Percentiles rank a stretch among this genome's conserved stretches.
Evolutionary conservation across 2,113 vertebrate species (phyloP).

Genomic region (Apistogramma diplotaenia): DNA sequence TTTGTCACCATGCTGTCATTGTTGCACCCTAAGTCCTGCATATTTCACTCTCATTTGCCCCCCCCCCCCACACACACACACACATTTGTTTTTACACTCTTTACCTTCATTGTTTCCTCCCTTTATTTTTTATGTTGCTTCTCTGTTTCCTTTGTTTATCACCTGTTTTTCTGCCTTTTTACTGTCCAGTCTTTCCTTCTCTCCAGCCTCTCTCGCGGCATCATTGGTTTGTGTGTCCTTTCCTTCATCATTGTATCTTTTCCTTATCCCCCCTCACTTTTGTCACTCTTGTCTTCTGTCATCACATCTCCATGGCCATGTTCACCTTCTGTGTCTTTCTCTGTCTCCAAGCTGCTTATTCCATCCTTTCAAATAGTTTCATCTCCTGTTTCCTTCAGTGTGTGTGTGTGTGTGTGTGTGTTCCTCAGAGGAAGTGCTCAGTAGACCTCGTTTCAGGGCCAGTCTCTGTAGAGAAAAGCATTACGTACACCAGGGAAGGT

Average conservation of each 20-base stretch:
- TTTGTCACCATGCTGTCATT: neutral
- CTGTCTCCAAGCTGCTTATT: neutral
- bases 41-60: neutral
- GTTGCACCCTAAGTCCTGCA: neutral
- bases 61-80: neutral
- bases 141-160: neutral
- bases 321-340: neutral
- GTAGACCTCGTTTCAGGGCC: neutral
- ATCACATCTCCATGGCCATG: neutral
- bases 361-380: neutral
- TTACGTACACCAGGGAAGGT: neutral
- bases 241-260: neutral
- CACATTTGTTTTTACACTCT: neutral
- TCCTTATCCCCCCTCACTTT: neutral
- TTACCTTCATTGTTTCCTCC: neutral
- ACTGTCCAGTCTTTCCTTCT: neutral
- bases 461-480: neutral
- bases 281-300: neutral
- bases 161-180: neutral
- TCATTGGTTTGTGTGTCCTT: neutral
- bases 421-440: neutral
- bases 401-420: neutral
- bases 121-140: too few species aligned
- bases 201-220: neutral
- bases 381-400: neutral